These are phyloP conservation scores for Equus przewalskii DNA, from an alignment of 2,113 vertebrate species.

Conservation along the genomic window DNA sequence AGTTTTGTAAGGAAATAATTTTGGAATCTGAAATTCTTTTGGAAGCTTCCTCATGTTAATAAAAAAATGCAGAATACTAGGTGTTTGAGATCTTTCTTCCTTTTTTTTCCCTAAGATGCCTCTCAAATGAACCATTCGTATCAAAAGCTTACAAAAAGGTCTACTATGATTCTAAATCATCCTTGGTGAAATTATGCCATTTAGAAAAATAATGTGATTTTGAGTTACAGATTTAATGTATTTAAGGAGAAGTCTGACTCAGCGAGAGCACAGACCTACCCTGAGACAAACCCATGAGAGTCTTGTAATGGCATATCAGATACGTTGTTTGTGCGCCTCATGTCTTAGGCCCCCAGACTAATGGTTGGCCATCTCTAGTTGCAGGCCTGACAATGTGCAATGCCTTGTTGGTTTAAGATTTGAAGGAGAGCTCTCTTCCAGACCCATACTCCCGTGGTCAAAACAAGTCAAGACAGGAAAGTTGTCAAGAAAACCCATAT, in stretches of 20 bases:
- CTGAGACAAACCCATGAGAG: background rate
- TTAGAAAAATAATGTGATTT: background rate
- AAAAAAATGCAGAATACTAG: background rate
- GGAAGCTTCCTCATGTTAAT: background rate
- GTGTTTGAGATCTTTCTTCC: background rate
- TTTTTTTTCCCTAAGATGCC: background rate
- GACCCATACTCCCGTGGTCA: background rate
- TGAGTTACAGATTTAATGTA: background rate
- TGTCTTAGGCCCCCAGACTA: background rate
- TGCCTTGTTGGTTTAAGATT: background rate
- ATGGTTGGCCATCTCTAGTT: background rate
- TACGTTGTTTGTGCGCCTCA: background rate
- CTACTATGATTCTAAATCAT: background rate
- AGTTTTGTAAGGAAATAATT: background rate
- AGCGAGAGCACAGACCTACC: background rate
- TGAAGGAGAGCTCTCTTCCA: background rate
- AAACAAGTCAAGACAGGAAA: background rate
- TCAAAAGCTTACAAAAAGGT: background rate
- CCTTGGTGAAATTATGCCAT: background rate
- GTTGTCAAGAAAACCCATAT: background rate
- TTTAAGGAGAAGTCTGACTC: background rate
- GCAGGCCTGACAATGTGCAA: background rate
- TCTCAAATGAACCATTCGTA: conserved; percentile 14
- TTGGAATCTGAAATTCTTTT: background rate
- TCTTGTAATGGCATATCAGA: background rate